Evolutionary conservation across 2,888 invertebrate genomes (phyloP).

Genomic region (Plusia festucae): DNA sequence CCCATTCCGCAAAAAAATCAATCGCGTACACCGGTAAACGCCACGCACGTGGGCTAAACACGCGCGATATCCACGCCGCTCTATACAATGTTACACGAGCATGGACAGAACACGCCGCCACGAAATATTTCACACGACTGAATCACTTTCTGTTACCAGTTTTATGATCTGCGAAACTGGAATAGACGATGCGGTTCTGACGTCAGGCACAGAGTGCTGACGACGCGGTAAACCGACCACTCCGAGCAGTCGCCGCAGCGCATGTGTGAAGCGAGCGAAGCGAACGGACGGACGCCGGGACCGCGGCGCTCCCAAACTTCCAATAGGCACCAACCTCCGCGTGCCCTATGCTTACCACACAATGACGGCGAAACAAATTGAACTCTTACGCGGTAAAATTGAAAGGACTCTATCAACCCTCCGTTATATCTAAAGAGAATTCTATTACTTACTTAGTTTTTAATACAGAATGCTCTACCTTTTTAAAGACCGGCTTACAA

Average conservation of each 20-base stretch:
- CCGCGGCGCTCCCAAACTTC: slow-evolving; percentile 7
- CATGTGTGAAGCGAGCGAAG: slow-evolving; percentile 68
- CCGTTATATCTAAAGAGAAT: slow-evolving; percentile 26
- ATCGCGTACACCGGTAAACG: slow-evolving; percentile 76
- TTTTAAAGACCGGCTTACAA: neutral
- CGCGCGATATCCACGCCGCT: slow-evolving; percentile 58
- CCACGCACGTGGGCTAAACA: slow-evolving; percentile 76
- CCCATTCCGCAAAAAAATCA: slow-evolving; percentile 87
- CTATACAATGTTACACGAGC: slow-evolving; percentile 43
- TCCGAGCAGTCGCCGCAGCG: slow-evolving; percentile 73
- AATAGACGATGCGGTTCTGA: slow-evolving; percentile 71
- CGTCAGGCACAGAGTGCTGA: slow-evolving; percentile 65
- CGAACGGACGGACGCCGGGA: slow-evolving; percentile 20
- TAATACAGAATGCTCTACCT: neutral
- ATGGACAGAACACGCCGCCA: slow-evolving; percentile 63
- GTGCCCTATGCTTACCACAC: slow-evolving; percentile 37
- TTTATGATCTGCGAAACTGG: slow-evolving; percentile 79
- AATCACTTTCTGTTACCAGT: slow-evolving; percentile 82
- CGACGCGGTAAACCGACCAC: slow-evolving; percentile 67
- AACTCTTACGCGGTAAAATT: slow-evolving; percentile 49
- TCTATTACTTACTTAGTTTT: neutral
- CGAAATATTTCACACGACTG: slow-evolving; percentile 79
- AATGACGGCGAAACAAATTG: slow-evolving; percentile 58
- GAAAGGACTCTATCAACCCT: slow-evolving; percentile 14
- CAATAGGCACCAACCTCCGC: slow-evolving; percentile 59